Conservation (phyloP, 1,140 invertebrate genomes). For the Drosophila grimshawi region DNA sequence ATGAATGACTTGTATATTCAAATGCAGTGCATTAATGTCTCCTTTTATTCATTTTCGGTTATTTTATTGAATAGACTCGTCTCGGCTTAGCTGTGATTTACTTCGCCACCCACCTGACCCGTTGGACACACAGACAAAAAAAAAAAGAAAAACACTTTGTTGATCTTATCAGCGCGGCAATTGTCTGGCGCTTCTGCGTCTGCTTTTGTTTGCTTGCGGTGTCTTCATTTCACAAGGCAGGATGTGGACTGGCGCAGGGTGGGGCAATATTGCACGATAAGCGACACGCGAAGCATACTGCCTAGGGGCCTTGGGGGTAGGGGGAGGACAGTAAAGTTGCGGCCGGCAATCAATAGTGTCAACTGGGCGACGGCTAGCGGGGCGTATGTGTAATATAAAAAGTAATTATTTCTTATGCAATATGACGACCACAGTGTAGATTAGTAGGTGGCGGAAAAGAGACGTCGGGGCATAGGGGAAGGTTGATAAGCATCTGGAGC, state of each 20-base stretch:
- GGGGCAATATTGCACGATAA: conserved; percentile 54
- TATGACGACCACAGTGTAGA: conserved; percentile 37
- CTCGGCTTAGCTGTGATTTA: conserved; percentile 61
- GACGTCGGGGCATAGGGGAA: too few species aligned
- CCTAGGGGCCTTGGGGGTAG: conserved; percentile 1
- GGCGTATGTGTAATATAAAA: conserved; percentile 81
- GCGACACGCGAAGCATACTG: conserved; percentile 65
- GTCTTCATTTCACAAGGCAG: conserved; percentile 43
- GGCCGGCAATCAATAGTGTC: conserved; percentile 74
- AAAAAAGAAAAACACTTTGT: conserved; percentile 56
- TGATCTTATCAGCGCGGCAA: conserved; percentile 74
- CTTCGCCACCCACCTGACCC: conserved; percentile 20
- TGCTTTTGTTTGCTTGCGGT: conserved; percentile 47
- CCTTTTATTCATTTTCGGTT: conserved; percentile 23
- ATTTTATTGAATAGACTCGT: conserved; percentile 64
- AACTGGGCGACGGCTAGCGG: conserved; percentile 33
- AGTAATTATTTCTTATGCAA: conserved; percentile 82
- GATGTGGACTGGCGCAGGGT: conserved; percentile 32
- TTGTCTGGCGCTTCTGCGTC: conserved; percentile 71
- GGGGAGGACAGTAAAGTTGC: conserved; percentile 27
- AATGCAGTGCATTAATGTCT: background rate
- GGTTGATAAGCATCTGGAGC: conserved; percentile 73
- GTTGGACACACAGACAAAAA: conserved; percentile 46
- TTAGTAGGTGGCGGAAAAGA: conserved; percentile 3
- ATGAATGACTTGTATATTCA: background rate